Conservation (phyloP, 2,797 vertebrate species). For the Hirundo rustica region DNA sequence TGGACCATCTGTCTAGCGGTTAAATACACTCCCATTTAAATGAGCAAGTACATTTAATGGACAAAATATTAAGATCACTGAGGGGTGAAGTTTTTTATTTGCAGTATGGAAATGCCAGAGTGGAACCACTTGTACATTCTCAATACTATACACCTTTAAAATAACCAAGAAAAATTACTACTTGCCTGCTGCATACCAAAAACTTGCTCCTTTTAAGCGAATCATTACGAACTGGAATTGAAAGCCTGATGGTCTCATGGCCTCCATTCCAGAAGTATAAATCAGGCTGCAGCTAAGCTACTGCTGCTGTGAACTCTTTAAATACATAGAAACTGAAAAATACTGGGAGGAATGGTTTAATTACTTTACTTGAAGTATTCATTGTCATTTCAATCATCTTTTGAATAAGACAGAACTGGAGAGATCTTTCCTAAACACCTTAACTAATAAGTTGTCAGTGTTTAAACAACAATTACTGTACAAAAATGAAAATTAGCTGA, state of each 20-base stretch:
- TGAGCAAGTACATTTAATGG: conserved; percentile 67
- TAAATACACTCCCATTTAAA: conserved; percentile 68
- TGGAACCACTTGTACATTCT: conserved; percentile 54
- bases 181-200: conserved; percentile 32
- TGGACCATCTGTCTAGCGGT: conserved; percentile 71
- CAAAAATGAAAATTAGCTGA: conserved; percentile 70
- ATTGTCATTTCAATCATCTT: conserved; percentile 64
- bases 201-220: conserved; percentile 19
- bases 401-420: conserved; percentile 34
- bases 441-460: conserved; percentile 69
- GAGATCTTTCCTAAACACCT: conserved; percentile 66
- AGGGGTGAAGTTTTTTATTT: conserved; percentile 74
- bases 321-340: conserved; percentile 6
- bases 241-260: conserved; percentile 11
- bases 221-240: conserved; percentile 36
- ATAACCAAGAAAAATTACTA: conserved; percentile 36
- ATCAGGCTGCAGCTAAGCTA: conserved; percentile 8
- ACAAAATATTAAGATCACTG: conserved; percentile 70
- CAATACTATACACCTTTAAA: conserved; percentile 27
- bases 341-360: not conserved
- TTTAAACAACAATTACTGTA: conserved; percentile 72
- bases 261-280: conserved; percentile 24
- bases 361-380: conserved; percentile 32
- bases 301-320: not conserved
- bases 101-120: conserved; percentile 46